Conservation (phyloP, 2,797 vertebrate species). For the Oceanodroma leucorhoa region DNA sequence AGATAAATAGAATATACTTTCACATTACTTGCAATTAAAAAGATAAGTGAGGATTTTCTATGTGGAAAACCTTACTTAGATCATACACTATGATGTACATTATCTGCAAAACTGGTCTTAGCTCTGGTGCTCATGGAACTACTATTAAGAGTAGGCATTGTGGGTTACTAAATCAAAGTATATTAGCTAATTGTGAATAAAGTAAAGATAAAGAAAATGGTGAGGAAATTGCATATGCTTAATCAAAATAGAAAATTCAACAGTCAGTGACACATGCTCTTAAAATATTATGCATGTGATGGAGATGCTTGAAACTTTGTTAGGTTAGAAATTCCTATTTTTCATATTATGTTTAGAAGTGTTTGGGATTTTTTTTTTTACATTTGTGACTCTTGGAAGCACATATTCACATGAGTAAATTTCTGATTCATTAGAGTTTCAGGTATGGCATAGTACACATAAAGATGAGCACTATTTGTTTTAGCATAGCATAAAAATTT, state of each 20-base stretch:
- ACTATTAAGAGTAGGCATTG: neutral
- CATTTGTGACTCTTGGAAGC: neutral
- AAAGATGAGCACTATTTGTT: neutral
- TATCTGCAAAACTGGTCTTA: neutral
- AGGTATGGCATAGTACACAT: neutral
- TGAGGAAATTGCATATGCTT: neutral
- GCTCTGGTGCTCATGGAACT: neutral
- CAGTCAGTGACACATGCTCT: neutral
- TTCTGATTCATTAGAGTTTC: neutral
- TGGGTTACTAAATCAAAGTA: neutral
- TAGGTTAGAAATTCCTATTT: neutral
- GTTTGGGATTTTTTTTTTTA: neutral
- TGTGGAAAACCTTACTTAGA: neutral
- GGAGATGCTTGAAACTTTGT: neutral
- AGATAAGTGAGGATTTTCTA: neutral
- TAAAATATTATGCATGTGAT: neutral
- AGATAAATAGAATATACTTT: neutral
- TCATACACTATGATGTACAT: neutral
- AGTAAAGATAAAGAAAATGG: neutral
- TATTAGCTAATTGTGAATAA: neutral
- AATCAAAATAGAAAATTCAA: neutral
- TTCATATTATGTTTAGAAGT: neutral
- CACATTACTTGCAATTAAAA: conserved; percentile 9
- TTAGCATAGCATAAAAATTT: neutral
- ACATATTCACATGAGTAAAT: neutral